These are phyloP conservation scores for Dendroctonus ponderosae DNA, from an alignment of 1,140 invertebrate species.

Conservation along the genomic window DNA sequence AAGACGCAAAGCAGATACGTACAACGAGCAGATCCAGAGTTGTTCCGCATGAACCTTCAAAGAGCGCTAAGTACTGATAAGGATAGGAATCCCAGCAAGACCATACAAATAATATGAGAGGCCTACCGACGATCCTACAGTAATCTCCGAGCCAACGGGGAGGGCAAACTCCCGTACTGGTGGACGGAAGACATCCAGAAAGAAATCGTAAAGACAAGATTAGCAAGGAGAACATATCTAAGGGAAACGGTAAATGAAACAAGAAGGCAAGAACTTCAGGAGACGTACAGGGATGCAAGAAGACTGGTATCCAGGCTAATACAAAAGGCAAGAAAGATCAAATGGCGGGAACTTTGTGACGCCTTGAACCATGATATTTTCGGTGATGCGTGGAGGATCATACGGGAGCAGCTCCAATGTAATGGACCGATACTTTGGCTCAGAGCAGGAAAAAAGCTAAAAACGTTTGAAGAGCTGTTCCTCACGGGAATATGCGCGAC, in stretches of 20 bases:
- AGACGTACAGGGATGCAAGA: background rate
- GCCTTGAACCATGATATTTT: too few species aligned
- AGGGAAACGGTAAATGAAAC: slow-evolving; percentile 1
- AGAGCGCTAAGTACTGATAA: too few species aligned
- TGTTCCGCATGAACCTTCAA: too few species aligned
- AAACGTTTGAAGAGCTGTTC: too few species aligned
- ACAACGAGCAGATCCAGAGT: too few species aligned
- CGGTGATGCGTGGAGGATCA: too few species aligned
- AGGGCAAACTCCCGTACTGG: background rate
- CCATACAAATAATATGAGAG: background rate
- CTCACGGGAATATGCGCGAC: too few species aligned
- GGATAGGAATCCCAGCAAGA: background rate
- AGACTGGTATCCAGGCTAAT: background rate
- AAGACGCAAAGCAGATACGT: too few species aligned
- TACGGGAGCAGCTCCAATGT: too few species aligned
- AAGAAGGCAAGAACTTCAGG: background rate
- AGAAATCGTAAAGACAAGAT: background rate
- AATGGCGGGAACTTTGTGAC: too few species aligned
- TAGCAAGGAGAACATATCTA: slow-evolving; percentile 1
- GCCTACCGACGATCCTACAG: background rate
- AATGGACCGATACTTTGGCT: too few species aligned
- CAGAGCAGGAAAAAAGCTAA: background rate
- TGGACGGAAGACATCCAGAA: background rate
- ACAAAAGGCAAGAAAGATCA: too few species aligned
- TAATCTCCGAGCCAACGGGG: background rate